Conservation (phyloP, 2,888 invertebrate species). For the Metacarcinus magister region DNA sequence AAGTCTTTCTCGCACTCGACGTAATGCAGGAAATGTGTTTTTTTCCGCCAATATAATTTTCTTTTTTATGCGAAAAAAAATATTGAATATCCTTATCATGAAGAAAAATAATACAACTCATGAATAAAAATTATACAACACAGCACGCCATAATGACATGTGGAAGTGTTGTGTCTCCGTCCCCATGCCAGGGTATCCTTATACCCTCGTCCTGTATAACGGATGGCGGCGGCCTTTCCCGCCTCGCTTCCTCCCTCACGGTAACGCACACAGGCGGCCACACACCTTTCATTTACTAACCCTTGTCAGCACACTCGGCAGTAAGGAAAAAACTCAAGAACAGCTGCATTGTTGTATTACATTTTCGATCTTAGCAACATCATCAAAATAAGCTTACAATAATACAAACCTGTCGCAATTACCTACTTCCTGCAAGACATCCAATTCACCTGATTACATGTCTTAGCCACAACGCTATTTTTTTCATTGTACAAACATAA, state of each 20-base stretch:
- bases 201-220: not conserved
- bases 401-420: not conserved
- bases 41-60: not conserved
- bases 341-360: not conserved
- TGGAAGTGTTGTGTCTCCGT: not conserved
- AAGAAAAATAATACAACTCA: not conserved
- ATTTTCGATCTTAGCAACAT: not conserved
- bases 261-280: not conserved
- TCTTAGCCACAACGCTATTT: not conserved
- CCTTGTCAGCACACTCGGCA: not conserved
- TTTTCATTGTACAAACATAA: not conserved
- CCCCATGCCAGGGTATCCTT: not conserved
- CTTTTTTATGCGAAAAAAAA: no score
- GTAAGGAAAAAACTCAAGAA: not conserved
- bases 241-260: not conserved
- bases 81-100: no score
- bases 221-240: not conserved
- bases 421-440: not conserved
- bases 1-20: not conserved
- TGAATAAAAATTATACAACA: not conserved
- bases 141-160: not conserved
- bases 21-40: not conserved
- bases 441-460: not conserved
- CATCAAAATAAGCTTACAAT: not conserved
- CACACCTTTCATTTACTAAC: not conserved